Evolutionary conservation across 2,888 invertebrate species (phyloP).

Genomic region (Marronus borbonicus): DNA sequence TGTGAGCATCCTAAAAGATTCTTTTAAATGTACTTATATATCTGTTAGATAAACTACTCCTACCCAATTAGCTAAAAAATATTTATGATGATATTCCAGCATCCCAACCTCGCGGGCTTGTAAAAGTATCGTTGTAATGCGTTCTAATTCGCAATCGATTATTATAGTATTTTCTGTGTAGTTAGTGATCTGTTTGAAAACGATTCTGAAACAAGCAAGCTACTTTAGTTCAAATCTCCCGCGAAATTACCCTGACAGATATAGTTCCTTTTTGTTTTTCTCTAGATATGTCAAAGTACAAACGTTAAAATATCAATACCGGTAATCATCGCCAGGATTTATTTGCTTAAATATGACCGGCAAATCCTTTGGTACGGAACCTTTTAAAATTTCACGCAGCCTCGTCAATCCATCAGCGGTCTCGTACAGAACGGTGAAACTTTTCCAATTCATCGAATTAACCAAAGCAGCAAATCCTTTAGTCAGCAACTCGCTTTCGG

Average conservation of each 20-base stretch:
- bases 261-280: background rate
- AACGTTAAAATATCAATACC: constrained; percentile 51
- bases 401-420: constrained; percentile 82
- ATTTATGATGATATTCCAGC: constrained; percentile 80
- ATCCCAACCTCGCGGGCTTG: constrained; percentile 88
- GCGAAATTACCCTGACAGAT: background rate
- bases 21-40: constrained; percentile 49
- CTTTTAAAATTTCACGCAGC: constrained; percentile 85
- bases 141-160: constrained; percentile 81
- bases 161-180: constrained; percentile 82
- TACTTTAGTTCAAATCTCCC: constrained; percentile 26
- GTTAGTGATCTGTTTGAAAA: constrained; percentile 84
- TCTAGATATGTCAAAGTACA: background rate
- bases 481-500: constrained; percentile 78
- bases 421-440: constrained; percentile 86
- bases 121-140: constrained; percentile 72
- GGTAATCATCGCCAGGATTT: constrained; percentile 63
- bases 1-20: constrained; percentile 74
- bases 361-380: constrained; percentile 75
- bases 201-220: constrained; percentile 71
- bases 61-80: constrained; percentile 77
- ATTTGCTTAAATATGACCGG: constrained; percentile 78
- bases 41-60: constrained; percentile 53
- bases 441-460: constrained; percentile 81
- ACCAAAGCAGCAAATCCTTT: constrained; percentile 80